Percentiles rank a stretch among this genome's conserved stretches.
Evolutionary conservation across 2,113 vertebrate species (phyloP).

Genomic region (Haliaeetus leucogaster): DNA sequence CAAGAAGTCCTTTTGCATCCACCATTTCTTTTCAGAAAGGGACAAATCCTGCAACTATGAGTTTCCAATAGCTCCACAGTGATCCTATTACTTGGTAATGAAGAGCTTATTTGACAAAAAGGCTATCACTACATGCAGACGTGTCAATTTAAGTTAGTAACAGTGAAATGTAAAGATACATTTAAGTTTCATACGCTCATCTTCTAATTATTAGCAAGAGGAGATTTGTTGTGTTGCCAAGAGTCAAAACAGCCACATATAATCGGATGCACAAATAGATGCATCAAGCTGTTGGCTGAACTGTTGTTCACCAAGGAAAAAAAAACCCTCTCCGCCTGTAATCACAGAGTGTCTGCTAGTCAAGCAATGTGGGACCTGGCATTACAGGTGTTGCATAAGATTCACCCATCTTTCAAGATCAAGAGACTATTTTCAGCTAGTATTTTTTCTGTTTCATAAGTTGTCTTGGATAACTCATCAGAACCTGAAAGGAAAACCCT

Average conservation of each 20-base stretch:
- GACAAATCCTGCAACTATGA: background rate
- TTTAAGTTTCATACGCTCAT: background rate
- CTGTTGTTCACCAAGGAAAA: background rate
- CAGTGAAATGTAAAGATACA: background rate
- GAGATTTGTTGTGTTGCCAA: background rate
- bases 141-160: background rate
- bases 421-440: background rate
- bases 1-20: background rate
- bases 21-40: background rate
- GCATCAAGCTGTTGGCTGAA: background rate
- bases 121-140: background rate
- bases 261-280: background rate
- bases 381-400: rapidly evolving
- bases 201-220: background rate
- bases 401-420: background rate
- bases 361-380: background rate
- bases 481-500: background rate
- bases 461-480: background rate
- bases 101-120: background rate
- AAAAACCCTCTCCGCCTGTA: background rate
- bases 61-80: background rate
- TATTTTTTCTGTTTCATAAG: background rate
- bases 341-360: background rate
- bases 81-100: rapidly evolving
- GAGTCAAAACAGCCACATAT: background rate